These are phyloP conservation scores for Phrynocephalus vlangalii DNA, from an alignment of 2,797 vertebrate species.

Conservation along the genomic window DNA sequence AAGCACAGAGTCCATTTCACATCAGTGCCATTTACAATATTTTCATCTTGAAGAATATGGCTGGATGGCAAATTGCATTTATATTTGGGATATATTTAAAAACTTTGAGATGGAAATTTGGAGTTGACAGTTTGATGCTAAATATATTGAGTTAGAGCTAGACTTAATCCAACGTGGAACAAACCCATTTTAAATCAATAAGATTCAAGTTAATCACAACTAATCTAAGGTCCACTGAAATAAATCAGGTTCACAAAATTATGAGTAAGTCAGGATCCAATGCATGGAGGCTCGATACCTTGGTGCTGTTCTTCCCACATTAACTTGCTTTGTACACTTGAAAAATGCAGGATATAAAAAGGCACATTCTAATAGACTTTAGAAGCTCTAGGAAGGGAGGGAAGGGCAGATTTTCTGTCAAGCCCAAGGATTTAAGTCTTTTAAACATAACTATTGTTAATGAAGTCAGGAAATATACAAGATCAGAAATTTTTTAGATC, in stretches of 20 bases:
- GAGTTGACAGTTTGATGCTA: constrained; percentile 31
- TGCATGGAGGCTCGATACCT: neutral
- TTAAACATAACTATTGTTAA: neutral
- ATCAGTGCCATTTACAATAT: constrained; percentile 36
- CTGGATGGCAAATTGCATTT: constrained; percentile 14
- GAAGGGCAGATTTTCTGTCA: too few species aligned
- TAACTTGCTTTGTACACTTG: neutral
- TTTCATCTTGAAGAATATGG: constrained; percentile 41
- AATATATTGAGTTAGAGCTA: neutral
- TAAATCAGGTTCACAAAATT: neutral
- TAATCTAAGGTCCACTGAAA: neutral
- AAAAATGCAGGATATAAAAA: neutral
- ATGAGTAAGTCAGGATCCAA: neutral
- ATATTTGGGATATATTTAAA: constrained; percentile 49
- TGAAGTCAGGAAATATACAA: constrained; percentile 4
- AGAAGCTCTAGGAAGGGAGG: neutral
- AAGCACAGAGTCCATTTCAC: constrained; percentile 27
- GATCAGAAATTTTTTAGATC: neutral
- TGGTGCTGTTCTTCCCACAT: neutral
- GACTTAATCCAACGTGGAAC: neutral
- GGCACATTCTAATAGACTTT: neutral
- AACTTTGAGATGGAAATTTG: constrained; percentile 52
- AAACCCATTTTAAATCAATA: neutral
- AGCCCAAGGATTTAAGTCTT: too few species aligned
- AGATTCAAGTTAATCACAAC: neutral